Evolutionary conservation across 2,797 vertebrate genomes (phyloP).

Genomic region (Salmo trutta): DNA sequence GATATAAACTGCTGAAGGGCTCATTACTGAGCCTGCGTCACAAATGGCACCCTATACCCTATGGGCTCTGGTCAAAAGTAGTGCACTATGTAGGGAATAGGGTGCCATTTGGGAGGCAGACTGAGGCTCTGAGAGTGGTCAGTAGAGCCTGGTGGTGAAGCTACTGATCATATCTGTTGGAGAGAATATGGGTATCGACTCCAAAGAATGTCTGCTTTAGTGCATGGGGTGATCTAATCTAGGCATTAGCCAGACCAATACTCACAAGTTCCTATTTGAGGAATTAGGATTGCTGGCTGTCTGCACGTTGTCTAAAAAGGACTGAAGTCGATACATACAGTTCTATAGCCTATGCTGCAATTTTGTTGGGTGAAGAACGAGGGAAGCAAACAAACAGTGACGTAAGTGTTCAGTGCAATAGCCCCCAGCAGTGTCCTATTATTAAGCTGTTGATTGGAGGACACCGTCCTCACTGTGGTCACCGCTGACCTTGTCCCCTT

Average conservation of each 20-base stretch:
- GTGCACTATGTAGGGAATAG: background rate
- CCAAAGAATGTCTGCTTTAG: conserved; percentile 5
- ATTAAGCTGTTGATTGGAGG: conserved; percentile 10
- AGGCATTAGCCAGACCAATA: conserved; percentile 24
- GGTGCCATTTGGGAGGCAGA: background rate
- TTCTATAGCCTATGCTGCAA: background rate
- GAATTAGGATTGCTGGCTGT: conserved; percentile 5
- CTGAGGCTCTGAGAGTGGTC: conserved; percentile 72
- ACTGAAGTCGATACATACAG: background rate
- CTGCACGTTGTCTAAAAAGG: background rate
- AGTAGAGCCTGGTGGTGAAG: conserved; percentile 71
- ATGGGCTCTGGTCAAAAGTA: background rate
- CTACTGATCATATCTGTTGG: conserved; percentile 77
- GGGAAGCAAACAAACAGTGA: background rate
- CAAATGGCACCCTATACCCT: background rate
- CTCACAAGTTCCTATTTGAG: conserved; percentile 46
- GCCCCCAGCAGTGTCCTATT: background rate
- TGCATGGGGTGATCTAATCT: conserved; percentile 2
- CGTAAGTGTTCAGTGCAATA: background rate
- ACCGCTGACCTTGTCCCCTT: conserved; percentile 1
- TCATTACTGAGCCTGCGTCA: conserved; percentile 53
- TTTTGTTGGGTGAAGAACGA: too few relatives aligned
- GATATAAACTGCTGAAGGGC: conserved; percentile 61
- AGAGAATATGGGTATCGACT: conserved; percentile 71
- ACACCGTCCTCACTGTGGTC: conserved; percentile 8